These are phyloP conservation scores for Psammodynastes pulverulentus DNA, from an alignment of 2,113 vertebrate genomes.

Conservation along the genomic window DNA sequence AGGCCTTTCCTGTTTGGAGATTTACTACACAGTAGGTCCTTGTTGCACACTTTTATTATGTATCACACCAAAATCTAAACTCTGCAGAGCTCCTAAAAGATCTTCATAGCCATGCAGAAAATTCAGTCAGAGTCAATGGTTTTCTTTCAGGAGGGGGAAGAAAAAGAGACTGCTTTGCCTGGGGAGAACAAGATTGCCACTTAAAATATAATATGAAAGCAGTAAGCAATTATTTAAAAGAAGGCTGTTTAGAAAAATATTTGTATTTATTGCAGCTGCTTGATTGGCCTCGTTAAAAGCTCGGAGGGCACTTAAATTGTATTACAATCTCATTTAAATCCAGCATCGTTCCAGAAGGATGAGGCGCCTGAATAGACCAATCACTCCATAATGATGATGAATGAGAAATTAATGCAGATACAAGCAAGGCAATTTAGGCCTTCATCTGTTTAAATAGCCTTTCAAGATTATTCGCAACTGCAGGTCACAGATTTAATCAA, in stretches of 20 bases:
- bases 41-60: neutral
- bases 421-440: constrained; percentile 98
- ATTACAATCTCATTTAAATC: constrained; percentile 95
- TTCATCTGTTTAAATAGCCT: constrained; percentile 99
- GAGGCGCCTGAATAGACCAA: constrained; percentile 90
- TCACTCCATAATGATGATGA: constrained; percentile 98
- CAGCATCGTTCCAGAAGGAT: constrained; percentile 83
- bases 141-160: neutral
- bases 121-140: too few species aligned
- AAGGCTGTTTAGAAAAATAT: constrained; percentile 80
- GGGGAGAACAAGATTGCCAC: constrained; percentile 66
- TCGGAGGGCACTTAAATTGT: constrained; percentile 85
- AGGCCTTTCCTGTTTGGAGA: neutral
- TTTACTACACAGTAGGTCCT: neutral
- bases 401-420: constrained; percentile 99
- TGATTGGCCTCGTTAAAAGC: constrained; percentile 78
- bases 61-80: neutral
- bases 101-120: neutral
- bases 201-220: constrained; percentile 75
- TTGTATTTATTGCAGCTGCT: constrained; percentile 83
- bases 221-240: constrained; percentile 83
- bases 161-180: neutral
- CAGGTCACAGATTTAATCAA: constrained; percentile 99
- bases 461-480: constrained; percentile 95
- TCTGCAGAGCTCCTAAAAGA: neutral